A percentile compares a stretch with the other conserved stretches of the same genome.
Conservation (phyloP, 2,113 vertebrate species). For the Cavia porcellus region DNA sequence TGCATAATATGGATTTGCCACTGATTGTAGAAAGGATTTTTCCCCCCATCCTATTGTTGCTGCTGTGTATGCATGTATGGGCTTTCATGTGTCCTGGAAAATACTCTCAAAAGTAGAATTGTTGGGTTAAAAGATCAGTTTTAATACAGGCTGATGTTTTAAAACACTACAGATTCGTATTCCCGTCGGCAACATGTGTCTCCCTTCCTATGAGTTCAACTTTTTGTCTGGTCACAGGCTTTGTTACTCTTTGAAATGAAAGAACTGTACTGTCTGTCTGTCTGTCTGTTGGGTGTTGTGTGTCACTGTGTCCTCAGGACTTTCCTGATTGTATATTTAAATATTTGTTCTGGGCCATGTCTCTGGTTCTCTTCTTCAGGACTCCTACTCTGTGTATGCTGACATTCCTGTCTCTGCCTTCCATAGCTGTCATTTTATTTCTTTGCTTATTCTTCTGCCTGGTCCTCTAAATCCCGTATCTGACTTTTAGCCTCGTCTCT, state of each 20-base stretch:
- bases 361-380: not conserved
- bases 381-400: not conserved
- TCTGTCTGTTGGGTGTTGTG: not conserved
- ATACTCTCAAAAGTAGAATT: not conserved
- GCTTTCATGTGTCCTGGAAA: not conserved
- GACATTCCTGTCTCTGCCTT: not conserved
- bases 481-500: not conserved
- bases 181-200: not conserved
- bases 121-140: slow-evolving; percentile 34
- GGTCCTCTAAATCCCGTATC: not conserved
- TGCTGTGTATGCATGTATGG: not conserved
- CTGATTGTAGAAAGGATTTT: not conserved
- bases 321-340: not conserved
- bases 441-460: not conserved
- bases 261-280: not conserved
- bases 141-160: not conserved
- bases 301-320: not conserved
- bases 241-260: not conserved
- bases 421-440: not conserved
- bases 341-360: not conserved
- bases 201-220: not conserved
- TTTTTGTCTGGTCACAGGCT: not conserved
- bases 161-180: not conserved
- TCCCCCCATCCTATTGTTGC: not conserved
- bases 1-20: not conserved